phyloP scores from a whole-genome alignment of 2,113 vertebrate genomes.

The Megaleporinus macrocephalus region DNA sequence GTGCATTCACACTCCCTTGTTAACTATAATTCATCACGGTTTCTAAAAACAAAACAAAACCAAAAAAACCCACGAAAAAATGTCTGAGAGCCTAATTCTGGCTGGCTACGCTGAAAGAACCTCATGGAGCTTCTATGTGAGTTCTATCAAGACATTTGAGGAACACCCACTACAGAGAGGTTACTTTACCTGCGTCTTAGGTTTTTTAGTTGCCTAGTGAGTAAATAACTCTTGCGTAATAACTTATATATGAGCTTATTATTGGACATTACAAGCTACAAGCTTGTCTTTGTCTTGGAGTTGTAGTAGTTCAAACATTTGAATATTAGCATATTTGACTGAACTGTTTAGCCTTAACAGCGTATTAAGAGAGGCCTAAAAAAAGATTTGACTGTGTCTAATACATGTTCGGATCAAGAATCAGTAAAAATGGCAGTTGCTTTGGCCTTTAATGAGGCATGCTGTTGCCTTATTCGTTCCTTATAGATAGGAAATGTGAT shows the following conservation, averaged over 20 bases:
- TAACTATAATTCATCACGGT: background rate
- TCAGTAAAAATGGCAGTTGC: slow-evolving; percentile 61
- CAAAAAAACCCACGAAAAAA: too few relatives aligned
- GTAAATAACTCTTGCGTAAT: background rate
- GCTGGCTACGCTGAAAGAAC: background rate
- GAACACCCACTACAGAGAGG: background rate
- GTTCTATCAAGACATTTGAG: background rate
- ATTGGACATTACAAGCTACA: background rate
- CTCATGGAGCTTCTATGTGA: background rate
- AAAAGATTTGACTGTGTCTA: slow-evolving; percentile 40
- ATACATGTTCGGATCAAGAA: slow-evolving; percentile 38
- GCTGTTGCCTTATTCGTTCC: slow-evolving; percentile 50
- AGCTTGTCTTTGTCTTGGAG: background rate
- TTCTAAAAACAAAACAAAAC: too few relatives aligned
- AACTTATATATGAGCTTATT: background rate
- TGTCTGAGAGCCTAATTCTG: background rate
- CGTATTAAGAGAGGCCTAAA: slow-evolving; percentile 63
- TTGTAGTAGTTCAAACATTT: background rate
- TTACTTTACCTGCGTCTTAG: too few relatives aligned
- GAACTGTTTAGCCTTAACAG: slow-evolving; percentile 4
- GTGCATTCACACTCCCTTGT: background rate
- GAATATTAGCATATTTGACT: too few relatives aligned
- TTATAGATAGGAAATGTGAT: slow-evolving; percentile 74
- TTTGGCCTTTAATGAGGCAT: slow-evolving; percentile 56
- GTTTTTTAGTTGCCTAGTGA: too few relatives aligned